Evolutionary conservation across 2,113 vertebrate species (phyloP).

Genomic region (Varanus komodoensis): DNA sequence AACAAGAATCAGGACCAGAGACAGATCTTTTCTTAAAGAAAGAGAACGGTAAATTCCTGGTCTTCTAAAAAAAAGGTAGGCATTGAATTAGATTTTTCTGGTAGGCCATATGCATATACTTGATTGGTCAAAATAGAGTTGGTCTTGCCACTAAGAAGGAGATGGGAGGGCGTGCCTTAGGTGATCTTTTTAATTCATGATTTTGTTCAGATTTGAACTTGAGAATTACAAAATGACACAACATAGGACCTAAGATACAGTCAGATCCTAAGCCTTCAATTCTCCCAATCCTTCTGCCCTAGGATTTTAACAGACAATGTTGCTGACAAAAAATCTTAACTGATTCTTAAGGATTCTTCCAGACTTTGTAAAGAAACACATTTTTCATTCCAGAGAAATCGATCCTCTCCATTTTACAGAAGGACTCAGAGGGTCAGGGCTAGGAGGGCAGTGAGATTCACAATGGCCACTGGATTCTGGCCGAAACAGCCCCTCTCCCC

Average conservation of each 20-base stretch:
- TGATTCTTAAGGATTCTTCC: not conserved
- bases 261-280: not conserved
- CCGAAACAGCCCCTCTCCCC: fast-evolving
- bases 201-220: not conserved
- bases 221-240: not conserved
- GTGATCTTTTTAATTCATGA: not conserved
- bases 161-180: not conserved
- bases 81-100: not conserved
- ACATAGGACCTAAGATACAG: not conserved
- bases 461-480: not conserved
- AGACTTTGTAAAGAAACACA: not conserved
- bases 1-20: not conserved
- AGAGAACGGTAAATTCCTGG: not conserved
- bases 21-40: not conserved
- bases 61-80: not conserved
- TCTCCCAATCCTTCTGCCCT: no score
- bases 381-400: not conserved
- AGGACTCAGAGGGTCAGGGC: not conserved
- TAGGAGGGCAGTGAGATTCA: not conserved
- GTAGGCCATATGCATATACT: not conserved
- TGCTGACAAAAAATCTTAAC: not conserved
- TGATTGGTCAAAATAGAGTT: not conserved
- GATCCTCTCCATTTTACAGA: not conserved
- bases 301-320: not conserved
- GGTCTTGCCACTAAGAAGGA: not conserved